Conservation (phyloP, 2,797 vertebrate genomes). For the Ataeniobius toweri region DNA sequence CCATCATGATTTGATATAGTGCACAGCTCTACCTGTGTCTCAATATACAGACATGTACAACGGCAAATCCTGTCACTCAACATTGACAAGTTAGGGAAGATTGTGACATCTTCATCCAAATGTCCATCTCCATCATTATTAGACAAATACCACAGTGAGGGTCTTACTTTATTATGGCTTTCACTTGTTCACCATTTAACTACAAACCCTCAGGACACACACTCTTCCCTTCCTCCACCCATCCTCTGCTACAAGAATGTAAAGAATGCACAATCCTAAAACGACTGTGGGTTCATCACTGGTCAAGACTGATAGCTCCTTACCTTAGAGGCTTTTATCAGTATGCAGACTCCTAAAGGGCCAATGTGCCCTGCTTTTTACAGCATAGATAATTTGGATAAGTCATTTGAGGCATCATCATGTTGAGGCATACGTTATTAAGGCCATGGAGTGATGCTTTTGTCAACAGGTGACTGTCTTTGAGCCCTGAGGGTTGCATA, state of each 20-base stretch:
- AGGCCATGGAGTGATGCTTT: constrained; percentile 1
- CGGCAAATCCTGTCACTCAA: neutral
- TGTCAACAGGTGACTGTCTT: constrained; percentile 30
- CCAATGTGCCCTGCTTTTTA: neutral
- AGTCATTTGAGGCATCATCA: constrained; percentile 1
- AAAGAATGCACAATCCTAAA: constrained; percentile 63
- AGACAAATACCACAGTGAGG: constrained; percentile 24
- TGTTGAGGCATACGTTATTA: neutral
- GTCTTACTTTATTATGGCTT: constrained; percentile 29
- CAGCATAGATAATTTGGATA: constrained; percentile 6
- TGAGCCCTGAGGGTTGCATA: constrained; percentile 6
- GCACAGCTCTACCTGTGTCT: neutral
- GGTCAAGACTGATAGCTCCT: constrained; percentile 15
- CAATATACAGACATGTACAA: neutral
- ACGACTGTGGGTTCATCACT: constrained; percentile 40
- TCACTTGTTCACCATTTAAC: constrained; percentile 7
- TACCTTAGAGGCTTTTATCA: constrained; percentile 15
- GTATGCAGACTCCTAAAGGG: neutral
- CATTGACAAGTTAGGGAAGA: neutral
- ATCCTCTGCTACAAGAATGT: constrained; percentile 60
- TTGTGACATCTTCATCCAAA: neutral
- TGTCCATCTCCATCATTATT: constrained; percentile 30
- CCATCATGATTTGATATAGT: neutral
- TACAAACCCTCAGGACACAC: constrained; percentile 10
- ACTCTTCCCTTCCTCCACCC: constrained; percentile 58